Evolutionary conservation across 2,797 vertebrate genomes (phyloP).

Genomic region (Helarctos malayanus): DNA sequence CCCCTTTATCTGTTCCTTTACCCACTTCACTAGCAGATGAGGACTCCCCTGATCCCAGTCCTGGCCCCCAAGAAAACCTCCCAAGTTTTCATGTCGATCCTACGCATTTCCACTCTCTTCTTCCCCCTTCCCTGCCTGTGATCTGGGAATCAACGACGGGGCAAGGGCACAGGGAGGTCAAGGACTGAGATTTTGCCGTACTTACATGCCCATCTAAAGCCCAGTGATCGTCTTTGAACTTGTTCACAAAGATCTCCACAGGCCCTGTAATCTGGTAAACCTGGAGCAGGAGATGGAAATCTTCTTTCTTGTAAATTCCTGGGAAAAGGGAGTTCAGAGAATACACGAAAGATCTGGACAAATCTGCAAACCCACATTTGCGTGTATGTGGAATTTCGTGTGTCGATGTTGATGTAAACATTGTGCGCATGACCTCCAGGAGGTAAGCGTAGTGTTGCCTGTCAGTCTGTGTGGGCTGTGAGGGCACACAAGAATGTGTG

Average conservation of each 20-base stretch:
- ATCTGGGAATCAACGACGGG: not conserved
- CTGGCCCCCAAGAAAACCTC: not conserved
- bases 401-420: not conserved
- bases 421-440: no score
- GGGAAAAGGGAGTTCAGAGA: conserved; percentile 50
- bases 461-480: not conserved
- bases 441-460: not conserved
- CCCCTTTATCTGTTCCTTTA: not conserved
- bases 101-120: not conserved
- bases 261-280: conserved; percentile 97
- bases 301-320: conserved; percentile 97
- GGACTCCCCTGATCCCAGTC: not conserved
- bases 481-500: not conserved
- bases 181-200: conserved; percentile 29
- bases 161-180: fast-evolving
- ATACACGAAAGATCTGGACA: not conserved
- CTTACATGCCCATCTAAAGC: conserved; percentile 98
- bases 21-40: not conserved
- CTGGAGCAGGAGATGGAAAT: conserved; percentile 97
- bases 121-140: not conserved
- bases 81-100: not conserved
- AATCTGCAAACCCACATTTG: not conserved
- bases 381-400: not conserved
- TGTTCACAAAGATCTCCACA: conserved; percentile 96
- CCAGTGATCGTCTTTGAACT: conserved; percentile 98